Conservation (phyloP, 2,797 vertebrate species). For the Poecilia velifera region DNA sequence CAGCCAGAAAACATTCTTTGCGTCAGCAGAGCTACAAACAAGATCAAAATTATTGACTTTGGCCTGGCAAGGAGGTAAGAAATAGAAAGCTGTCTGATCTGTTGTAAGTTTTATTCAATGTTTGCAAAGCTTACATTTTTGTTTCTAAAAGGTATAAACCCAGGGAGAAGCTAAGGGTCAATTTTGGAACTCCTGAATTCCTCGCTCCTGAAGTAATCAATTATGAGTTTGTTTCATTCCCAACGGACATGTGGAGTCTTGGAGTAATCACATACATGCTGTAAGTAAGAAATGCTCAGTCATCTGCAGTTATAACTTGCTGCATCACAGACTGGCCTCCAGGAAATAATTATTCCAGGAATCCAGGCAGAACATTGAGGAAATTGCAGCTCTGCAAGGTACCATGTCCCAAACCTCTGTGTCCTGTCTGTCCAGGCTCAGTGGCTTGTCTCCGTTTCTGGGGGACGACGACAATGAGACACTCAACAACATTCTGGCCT, state of each 20-base stretch:
- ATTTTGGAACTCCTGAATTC: conserved; percentile 98
- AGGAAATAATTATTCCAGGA: not conserved
- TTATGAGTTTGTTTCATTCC: conserved; percentile 98
- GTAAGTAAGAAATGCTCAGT: conserved; percentile 78
- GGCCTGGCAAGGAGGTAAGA: conserved; percentile 94
- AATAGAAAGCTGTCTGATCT: not conserved
- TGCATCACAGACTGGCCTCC: not conserved
- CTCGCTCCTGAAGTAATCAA: conserved; percentile 97
- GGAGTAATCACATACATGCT: conserved; percentile 98
- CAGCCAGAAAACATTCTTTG: conserved; percentile 99
- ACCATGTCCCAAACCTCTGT: conserved; percentile 5
- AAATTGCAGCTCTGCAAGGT: not conserved
- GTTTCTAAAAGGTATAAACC: conserved; percentile 89
- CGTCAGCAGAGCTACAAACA: conserved; percentile 91
- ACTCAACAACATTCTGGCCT: conserved; percentile 93
- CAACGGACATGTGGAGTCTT: conserved; percentile 98
- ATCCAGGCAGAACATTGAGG: not conserved
- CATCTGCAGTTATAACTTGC: not conserved
- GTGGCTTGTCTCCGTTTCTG: conserved; percentile 94
- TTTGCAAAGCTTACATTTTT: conserved; percentile 18
- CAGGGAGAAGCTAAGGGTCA: conserved; percentile 93
- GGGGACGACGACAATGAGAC: conserved; percentile 96
- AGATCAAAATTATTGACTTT: conserved; percentile 99
- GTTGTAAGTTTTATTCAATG: not conserved
- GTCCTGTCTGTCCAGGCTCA: conserved; percentile 81